A percentile compares a stretch with the other conserved stretches of the same genome.
Conservation (phyloP, 2,797 vertebrate species). For the Protosalanx chinensis region DNA sequence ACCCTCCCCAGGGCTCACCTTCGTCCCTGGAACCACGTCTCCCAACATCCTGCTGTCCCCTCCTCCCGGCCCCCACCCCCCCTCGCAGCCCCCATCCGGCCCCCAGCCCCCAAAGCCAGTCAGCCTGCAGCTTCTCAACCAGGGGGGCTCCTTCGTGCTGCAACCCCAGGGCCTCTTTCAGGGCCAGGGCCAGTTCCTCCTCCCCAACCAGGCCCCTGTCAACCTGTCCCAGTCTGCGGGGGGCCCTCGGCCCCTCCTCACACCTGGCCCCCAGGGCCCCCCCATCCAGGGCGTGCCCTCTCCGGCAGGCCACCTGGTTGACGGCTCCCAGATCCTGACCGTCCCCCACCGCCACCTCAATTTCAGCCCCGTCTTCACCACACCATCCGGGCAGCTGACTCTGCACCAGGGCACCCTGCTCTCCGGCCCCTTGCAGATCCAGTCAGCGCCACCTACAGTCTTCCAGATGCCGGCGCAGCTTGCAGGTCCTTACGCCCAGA, state of each 20-base stretch:
- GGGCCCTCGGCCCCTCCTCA: slow-evolving; percentile 61
- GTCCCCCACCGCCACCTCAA: slow-evolving; percentile 76
- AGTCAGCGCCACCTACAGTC: slow-evolving; percentile 71
- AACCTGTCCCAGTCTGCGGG: slow-evolving; percentile 62
- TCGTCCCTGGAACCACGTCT: slow-evolving; percentile 67
- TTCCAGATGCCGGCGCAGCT: slow-evolving; percentile 80
- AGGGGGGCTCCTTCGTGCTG: slow-evolving; percentile 76
- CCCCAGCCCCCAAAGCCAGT: slow-evolving; percentile 68
- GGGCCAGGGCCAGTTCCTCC: slow-evolving; percentile 75
- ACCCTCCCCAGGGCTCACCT: slow-evolving; percentile 62
- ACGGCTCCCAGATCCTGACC: slow-evolving; percentile 74
- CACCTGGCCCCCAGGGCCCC: slow-evolving; percentile 55
- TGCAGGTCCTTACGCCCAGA: slow-evolving; percentile 64
- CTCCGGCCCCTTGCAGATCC: slow-evolving; percentile 74
- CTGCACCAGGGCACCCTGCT: slow-evolving; percentile 74
- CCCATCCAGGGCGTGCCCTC: slow-evolving; percentile 54
- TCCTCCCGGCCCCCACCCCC: slow-evolving; percentile 61
- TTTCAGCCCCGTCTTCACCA: slow-evolving; percentile 77
- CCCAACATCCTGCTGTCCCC: slow-evolving; percentile 74
- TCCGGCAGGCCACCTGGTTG: slow-evolving; percentile 68
- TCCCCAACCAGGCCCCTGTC: slow-evolving; percentile 72
- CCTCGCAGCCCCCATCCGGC: slow-evolving; percentile 31
- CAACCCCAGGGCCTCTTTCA: slow-evolving; percentile 79
- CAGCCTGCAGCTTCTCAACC: slow-evolving; percentile 77
- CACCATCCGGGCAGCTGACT: slow-evolving; percentile 71